A percentile compares a stretch with the other conserved stretches of the same genome.
phyloP scores from a whole-genome alignment of 2,888 invertebrate genomes.

The Drosophila phalerata region DNA sequence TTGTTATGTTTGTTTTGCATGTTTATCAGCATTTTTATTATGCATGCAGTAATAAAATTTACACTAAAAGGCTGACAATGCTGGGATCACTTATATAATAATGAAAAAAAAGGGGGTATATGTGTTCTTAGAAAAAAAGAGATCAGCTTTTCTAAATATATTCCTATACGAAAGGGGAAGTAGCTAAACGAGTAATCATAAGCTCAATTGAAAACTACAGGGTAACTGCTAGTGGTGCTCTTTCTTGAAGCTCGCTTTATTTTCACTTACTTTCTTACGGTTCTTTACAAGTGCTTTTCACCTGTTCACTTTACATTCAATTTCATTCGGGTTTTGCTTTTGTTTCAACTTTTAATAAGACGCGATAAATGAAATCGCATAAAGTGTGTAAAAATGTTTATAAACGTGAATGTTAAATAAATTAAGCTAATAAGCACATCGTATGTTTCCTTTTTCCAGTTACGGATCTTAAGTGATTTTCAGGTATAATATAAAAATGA shows the following conservation, averaged over 20 bases:
- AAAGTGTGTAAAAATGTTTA: constrained; percentile 25
- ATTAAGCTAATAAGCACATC: constrained; percentile 43
- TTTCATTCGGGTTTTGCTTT: constrained; percentile 11
- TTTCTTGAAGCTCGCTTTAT: background rate
- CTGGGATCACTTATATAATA: background rate
- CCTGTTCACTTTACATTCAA: constrained; percentile 1
- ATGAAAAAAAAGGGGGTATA: background rate
- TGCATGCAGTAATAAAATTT: constrained; percentile 5
- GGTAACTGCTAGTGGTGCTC: background rate
- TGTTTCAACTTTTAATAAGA: constrained; percentile 30
- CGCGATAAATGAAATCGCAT: constrained; percentile 10
- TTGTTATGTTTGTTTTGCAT: constrained; percentile 21
- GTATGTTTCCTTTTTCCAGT: constrained; percentile 36
- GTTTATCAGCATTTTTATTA: constrained; percentile 15
- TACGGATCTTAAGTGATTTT: constrained; percentile 3
- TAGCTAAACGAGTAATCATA: background rate
- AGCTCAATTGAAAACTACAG: background rate
- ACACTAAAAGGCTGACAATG: background rate
- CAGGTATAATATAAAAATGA: constrained; percentile 58
- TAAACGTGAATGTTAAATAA: constrained; percentile 47
- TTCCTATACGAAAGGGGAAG: background rate
- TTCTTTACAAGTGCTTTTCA: constrained; percentile 15
- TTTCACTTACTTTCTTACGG: constrained; percentile 25
- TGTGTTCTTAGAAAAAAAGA: background rate
- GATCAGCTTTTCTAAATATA: background rate